Conservation (phyloP, 2,113 vertebrate genomes). For the Rattus norvegicus region GRCr8 NC_086020.1:171544501-171545000, state of each 20-base stretch:
- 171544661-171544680: fast-evolving
- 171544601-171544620: neutral
- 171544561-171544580: neutral
- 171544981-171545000: fast-evolving
- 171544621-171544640: neutral
- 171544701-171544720: neutral
- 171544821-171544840: neutral
- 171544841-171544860: neutral
- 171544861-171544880: too few species aligned
- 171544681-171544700: fast-evolving
- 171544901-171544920: neutral
- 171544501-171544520: neutral
- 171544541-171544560: neutral
- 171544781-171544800: fast-evolving
- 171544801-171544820: fast-evolving
- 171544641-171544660: neutral
- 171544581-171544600: neutral
- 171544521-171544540: neutral
- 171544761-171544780: neutral
- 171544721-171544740: neutral
- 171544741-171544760: fast-evolving
- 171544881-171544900: neutral
- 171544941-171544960: neutral
- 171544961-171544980: neutral
- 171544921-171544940: neutral